Evolutionary conservation across 1,140 invertebrate species (phyloP), one percentile per base, ranked within the genome.

Genomic region (Brachionus angularis): DNA sequence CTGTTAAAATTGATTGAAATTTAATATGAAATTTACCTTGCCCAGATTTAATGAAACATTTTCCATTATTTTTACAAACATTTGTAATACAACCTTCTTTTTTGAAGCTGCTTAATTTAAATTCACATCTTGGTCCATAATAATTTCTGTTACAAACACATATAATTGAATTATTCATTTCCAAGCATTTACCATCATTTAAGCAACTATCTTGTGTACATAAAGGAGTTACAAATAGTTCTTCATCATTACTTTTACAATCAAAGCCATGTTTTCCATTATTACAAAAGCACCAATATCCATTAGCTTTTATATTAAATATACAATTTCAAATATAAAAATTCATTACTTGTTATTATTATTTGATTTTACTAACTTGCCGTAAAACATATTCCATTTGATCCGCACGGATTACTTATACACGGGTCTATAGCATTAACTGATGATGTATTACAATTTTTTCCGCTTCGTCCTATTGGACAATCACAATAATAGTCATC

Each of bases 261-360:
- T 42, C 33, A 14, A 46, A 50, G 2, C 62, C 62, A 23, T 67
- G 62, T 12, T 47, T 50, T 21, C 62, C 62, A 23, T 67, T 33
- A 50, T 67, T 67, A 34, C 62, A 67, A n/a, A 67, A 67, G 29
- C 62, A 67, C 62, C 62, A 67, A 21, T 67, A 50, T 7, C 62
- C 62, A n/a, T 67, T 67, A 18, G 62, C 62, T 67, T 3, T 42
- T 42, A 16, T 10, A 44, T 47, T 5, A 3, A 42, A 42, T 52
- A 27, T 12, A 52, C 8, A 31, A 21, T 3, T 52, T 52, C 14
- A 67, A 47, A 18, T 23, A 58, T 21, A 23, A 58, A 58, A 39
- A 23, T 42, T 21, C 34, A 7, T 33, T 34, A n/a, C n/a, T n/a
- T n/a, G n/a, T 21, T 27, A 33, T 27, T 34, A 18, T 36, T 18